Conservation (phyloP, 1,140 invertebrate genomes). For the Idris sp. region DNA sequence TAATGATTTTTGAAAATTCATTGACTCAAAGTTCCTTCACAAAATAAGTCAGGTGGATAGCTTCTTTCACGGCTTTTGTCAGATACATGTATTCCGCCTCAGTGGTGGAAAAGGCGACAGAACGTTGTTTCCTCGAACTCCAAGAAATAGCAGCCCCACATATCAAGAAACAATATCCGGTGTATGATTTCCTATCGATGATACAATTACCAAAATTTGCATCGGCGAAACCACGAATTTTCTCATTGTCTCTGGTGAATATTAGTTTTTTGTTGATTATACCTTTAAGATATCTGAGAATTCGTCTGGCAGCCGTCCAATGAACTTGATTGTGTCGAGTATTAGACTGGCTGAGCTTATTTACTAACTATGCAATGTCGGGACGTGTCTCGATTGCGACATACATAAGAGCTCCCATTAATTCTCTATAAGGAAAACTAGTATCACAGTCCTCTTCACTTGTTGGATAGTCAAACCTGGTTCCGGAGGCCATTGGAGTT, state of each 20-base stretch:
- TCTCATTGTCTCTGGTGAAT: slow-evolving; percentile 4
- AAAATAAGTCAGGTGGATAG: slow-evolving; percentile 37
- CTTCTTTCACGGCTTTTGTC: slow-evolving; percentile 60
- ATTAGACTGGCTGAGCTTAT: slow-evolving; percentile 64
- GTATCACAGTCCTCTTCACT: not conserved
- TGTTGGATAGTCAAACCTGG: not conserved
- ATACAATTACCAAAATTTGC: slow-evolving; percentile 63
- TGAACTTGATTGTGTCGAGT: slow-evolving; percentile 51
- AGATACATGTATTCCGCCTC: slow-evolving; percentile 74
- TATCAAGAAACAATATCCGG: slow-evolving; percentile 39
- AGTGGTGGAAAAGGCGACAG: slow-evolving; percentile 65
- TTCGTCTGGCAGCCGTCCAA: slow-evolving; percentile 68
- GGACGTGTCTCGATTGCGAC: slow-evolving; percentile 65
- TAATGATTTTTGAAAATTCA: not conserved
- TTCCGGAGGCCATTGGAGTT: not conserved
- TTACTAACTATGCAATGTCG: slow-evolving; percentile 70
- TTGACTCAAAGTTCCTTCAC: slow-evolving; percentile 4
- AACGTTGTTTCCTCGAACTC: slow-evolving; percentile 51
- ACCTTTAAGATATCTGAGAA: slow-evolving; percentile 71
- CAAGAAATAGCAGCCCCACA: slow-evolving; percentile 33
- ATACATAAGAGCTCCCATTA: slow-evolving; percentile 71
- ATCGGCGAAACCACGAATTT: slow-evolving; percentile 40
- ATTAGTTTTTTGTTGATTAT: slow-evolving; percentile 43
- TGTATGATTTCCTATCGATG: slow-evolving; percentile 60
- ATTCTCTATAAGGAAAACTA: slow-evolving; percentile 62